phyloP scores from a whole-genome alignment of 2,113 vertebrate species.

The Takifugu flavidus region DNA sequence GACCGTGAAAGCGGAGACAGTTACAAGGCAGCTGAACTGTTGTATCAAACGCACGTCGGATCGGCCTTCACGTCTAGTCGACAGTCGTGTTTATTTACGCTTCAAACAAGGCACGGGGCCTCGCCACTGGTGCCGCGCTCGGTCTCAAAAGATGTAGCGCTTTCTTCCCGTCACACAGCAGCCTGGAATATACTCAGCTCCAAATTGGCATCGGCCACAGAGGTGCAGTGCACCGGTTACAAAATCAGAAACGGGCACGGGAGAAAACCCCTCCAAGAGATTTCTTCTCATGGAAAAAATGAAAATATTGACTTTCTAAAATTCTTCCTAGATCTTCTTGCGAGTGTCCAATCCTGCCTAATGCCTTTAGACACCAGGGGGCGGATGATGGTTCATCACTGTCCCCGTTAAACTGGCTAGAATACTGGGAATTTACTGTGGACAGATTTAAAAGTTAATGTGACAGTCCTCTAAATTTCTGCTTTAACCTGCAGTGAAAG shows the following conservation, averaged over 20 bases:
- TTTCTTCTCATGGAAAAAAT: background rate
- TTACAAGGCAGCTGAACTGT: conserved; percentile 43
- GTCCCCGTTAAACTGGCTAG: background rate
- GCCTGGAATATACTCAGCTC: conserved; percentile 30
- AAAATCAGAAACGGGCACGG: conserved; percentile 9
- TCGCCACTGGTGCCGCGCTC: conserved; percentile 29
- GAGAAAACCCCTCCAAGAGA: conserved; percentile 29
- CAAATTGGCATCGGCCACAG: conserved; percentile 23
- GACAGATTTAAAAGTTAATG: background rate
- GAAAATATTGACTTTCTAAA: background rate
- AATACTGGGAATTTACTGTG: background rate
- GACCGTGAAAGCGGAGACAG: conserved; percentile 45
- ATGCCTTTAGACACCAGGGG: background rate
- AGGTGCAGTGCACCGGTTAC: conserved; percentile 24
- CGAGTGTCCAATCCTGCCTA: background rate
- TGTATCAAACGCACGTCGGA: conserved; percentile 41
- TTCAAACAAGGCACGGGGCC: conserved; percentile 29
- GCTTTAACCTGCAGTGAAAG: background rate
- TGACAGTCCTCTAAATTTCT: background rate
- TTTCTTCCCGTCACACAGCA: conserved; percentile 23
- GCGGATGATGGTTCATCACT: background rate
- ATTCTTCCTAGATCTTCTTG: conserved; percentile 1
- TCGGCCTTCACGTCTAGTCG: conserved; percentile 30
- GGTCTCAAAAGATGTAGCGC: conserved; percentile 21
- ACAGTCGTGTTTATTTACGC: conserved; percentile 51